Conservation (phyloP, 2,797 vertebrate species). For the Tokudaia tokunoshimensis region DNA sequence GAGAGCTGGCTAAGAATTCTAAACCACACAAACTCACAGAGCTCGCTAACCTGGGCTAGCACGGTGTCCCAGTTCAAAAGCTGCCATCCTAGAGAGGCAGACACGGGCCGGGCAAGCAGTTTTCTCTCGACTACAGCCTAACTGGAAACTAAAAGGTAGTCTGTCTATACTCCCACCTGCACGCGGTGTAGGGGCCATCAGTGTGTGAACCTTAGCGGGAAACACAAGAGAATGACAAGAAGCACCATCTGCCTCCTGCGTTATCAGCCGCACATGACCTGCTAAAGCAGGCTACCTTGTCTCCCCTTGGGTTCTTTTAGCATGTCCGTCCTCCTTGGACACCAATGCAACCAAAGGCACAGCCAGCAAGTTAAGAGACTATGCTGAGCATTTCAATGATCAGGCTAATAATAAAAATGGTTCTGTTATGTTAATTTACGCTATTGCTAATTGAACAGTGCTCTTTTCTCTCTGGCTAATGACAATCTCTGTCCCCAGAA, state of each 20-base stretch:
- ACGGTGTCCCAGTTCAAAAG: not conserved
- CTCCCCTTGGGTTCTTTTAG: not conserved
- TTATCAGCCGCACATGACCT: not conserved
- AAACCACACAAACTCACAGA: constrained; percentile 23
- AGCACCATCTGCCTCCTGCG: not conserved
- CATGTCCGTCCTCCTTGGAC: not conserved
- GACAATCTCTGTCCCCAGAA: constrained; percentile 41
- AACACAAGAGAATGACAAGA: not conserved
- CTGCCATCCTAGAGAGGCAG: not conserved
- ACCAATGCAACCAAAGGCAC: not conserved
- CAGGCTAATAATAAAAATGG: constrained; percentile 41
- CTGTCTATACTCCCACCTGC: not conserved
- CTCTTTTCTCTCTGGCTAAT: constrained; percentile 16
- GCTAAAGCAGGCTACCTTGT: not conserved
- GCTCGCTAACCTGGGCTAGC: not conserved
- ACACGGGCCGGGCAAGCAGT: not conserved
- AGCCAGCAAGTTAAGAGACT: not conserved
- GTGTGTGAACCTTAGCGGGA: not conserved
- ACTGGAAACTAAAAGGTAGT: not conserved
- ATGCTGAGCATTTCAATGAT: not conserved
- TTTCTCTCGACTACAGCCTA: not conserved
- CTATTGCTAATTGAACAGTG: not conserved
- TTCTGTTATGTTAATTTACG: constrained; percentile 41
- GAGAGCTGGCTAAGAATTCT: constrained; percentile 38
- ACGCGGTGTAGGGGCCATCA: not conserved